Evolutionary conservation across 92 coral and sea anemone genomes (phyloP).

Genomic region (Phymanthus crucifer): DNA sequence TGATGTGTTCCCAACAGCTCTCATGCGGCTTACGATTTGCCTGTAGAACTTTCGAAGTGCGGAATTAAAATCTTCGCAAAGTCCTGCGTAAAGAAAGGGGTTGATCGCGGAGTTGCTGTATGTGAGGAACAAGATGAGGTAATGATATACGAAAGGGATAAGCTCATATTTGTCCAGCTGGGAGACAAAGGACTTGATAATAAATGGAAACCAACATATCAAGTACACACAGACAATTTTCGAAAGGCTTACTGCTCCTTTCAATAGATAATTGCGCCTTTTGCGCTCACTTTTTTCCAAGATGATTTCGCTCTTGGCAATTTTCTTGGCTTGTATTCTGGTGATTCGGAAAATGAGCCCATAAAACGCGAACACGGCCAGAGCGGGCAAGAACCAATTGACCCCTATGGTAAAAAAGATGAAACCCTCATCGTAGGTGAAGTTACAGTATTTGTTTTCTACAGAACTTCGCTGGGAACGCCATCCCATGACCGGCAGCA

Average conservation of each 20-base stretch:
- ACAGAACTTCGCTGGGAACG: conserved; percentile 39
- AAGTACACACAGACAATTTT: conserved; percentile 72
- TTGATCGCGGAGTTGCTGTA: conserved; percentile 72
- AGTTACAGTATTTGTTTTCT: conserved; percentile 18
- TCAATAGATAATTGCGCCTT: conserved; percentile 52
- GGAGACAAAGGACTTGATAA: conserved; percentile 36
- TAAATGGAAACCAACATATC: conserved; percentile 80
- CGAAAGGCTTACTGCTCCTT: conserved; percentile 76
- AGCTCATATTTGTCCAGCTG: conserved; percentile 19
- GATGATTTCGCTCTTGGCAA: conserved; percentile 56
- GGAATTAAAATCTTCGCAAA: conserved; percentile 74
- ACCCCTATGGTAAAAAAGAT: conserved; percentile 55
- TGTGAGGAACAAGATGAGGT: conserved; percentile 48
- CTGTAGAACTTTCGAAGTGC: conserved; percentile 44
- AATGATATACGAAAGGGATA: conserved; percentile 35
- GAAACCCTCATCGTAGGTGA: conserved; percentile 34
- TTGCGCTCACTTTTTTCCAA: conserved; percentile 53
- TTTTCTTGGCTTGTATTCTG: conserved; percentile 66
- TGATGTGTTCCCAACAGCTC: not conserved
- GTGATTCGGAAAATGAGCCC: conserved; percentile 76
- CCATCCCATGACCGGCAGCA: conserved; percentile 80
- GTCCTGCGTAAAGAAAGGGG: conserved; percentile 78
- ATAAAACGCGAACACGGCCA: conserved; percentile 58
- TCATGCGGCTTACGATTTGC: conserved; percentile 11
- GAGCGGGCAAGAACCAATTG: conserved; percentile 71